Percentiles rank a stretch among this genome's conserved stretches.
phyloP scores from a whole-genome alignment of 2,113 vertebrate species.

The Aegotheles bennettii region DNA sequence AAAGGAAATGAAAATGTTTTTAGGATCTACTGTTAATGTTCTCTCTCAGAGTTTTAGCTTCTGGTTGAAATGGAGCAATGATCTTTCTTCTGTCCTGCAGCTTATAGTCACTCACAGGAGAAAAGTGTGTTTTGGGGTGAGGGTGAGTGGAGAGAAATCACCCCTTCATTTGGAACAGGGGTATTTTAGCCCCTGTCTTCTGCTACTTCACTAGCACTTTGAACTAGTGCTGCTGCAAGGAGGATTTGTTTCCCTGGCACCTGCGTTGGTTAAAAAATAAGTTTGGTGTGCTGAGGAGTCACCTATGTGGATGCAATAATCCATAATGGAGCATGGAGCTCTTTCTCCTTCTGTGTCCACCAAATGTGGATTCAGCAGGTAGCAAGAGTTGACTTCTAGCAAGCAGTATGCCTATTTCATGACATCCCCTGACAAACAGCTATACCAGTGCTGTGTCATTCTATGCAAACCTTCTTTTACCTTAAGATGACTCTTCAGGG shows the following conservation, averaged over 20 bases:
- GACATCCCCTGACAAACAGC: background rate
- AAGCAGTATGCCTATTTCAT: background rate
- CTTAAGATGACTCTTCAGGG: background rate
- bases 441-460: background rate
- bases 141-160: background rate
- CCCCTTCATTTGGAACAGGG: background rate
- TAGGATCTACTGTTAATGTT: background rate
- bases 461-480: background rate
- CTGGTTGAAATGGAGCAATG: background rate
- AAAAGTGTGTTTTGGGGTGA: background rate
- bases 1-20: slow-evolving; percentile 46
- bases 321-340: background rate
- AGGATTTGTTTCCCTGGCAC: background rate
- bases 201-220: background rate
- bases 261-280: background rate
- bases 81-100: background rate
- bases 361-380: background rate
- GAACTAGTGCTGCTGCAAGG: background rate
- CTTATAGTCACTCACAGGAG: background rate
- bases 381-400: background rate
- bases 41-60: background rate
- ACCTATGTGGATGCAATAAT: background rate
- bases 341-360: background rate
- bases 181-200: background rate
- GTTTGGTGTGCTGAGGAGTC: background rate